Conservation (phyloP, 2,888 invertebrate genomes). For the Schizotus pectinicornis region DNA sequence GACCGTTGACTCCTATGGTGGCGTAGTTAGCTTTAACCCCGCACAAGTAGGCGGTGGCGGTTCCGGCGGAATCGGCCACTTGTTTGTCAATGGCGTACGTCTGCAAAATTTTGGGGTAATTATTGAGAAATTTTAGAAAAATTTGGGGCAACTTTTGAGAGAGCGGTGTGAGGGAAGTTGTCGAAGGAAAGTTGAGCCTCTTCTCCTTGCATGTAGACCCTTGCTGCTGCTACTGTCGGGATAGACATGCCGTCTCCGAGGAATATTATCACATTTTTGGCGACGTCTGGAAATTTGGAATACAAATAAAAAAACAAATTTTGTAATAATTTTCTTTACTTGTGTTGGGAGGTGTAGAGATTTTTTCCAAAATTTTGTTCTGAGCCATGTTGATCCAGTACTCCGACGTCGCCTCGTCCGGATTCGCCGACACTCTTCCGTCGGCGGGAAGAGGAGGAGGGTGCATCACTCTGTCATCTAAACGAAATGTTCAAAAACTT, state of each 20-base stretch:
- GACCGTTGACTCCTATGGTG: conserved; percentile 76
- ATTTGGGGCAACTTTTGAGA: conserved; percentile 70
- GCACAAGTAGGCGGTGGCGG: conserved; percentile 78
- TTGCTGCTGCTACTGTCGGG: conserved; percentile 77
- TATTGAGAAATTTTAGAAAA: too few species aligned
- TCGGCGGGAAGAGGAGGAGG: too few species aligned
- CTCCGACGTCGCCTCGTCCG: too few species aligned
- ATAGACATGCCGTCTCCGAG: conserved; percentile 90
- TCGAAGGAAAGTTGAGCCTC: conserved; percentile 76
- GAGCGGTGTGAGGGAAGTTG: conserved; percentile 73
- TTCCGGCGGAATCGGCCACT: conserved; percentile 83
- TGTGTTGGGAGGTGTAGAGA: too few species aligned
- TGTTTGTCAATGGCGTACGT: conserved; percentile 77
- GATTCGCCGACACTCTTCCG: too few species aligned
- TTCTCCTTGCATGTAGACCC: conserved; percentile 79
- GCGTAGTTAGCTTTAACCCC: conserved; percentile 81
- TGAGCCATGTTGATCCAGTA: too few species aligned
- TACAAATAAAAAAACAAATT: too few species aligned
- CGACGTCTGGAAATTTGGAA: too few species aligned
- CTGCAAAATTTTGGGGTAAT: conserved; percentile 62
- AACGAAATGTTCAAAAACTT: too few species aligned
- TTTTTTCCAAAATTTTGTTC: too few species aligned
- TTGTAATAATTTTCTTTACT: too few species aligned
- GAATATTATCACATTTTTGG: conserved; percentile 81
- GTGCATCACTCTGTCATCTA: too few species aligned